Evolutionary conservation across 2,113 vertebrate species (phyloP).

Genomic region (Nothobranchius kuhntae): DNA sequence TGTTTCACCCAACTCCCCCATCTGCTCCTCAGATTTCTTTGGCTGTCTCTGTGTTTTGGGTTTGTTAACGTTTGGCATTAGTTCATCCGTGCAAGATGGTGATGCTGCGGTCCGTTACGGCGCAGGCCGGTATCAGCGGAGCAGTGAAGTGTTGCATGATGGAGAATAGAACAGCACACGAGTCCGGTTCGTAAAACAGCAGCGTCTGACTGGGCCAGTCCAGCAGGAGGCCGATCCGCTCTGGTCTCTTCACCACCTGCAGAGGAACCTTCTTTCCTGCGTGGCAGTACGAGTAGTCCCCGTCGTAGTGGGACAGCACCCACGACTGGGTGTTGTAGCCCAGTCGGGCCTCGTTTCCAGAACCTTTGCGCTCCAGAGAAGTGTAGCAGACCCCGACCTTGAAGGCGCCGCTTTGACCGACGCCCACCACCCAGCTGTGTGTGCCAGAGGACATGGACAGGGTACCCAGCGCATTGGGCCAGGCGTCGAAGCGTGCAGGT

Average conservation of each 20-base stretch:
- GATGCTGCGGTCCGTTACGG: conserved; percentile 86
- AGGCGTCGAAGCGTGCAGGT: conserved; percentile 88
- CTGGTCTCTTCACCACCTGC: conserved; percentile 77
- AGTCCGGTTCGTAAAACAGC: conserved; percentile 85
- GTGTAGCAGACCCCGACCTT: conserved; percentile 90
- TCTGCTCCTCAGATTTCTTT: conserved; percentile 5
- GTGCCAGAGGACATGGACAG: conserved; percentile 79
- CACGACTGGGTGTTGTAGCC: conserved; percentile 88
- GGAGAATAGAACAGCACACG: conserved; percentile 79
- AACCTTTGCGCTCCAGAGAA: conserved; percentile 86
- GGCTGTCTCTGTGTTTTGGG: no score
- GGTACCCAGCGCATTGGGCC: conserved; percentile 89
- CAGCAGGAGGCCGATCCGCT: conserved; percentile 83
- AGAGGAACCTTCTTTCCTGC: conserved; percentile 70
- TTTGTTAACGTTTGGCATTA: no score
- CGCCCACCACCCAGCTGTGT: conserved; percentile 85
- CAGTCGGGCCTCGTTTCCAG: conserved; percentile 81
- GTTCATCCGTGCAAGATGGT: conserved; percentile 68
- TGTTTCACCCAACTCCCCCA: conserved; percentile 1
- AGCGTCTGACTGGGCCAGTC: conserved; percentile 86
- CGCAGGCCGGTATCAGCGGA: conserved; percentile 85
- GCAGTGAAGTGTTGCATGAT: conserved; percentile 71
- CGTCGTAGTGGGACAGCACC: conserved; percentile 89
- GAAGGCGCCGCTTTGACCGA: conserved; percentile 87
- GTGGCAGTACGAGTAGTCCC: conserved; percentile 87